phyloP scores from a whole-genome alignment of 2,113 vertebrate species.

The Bos indicus region DNA sequence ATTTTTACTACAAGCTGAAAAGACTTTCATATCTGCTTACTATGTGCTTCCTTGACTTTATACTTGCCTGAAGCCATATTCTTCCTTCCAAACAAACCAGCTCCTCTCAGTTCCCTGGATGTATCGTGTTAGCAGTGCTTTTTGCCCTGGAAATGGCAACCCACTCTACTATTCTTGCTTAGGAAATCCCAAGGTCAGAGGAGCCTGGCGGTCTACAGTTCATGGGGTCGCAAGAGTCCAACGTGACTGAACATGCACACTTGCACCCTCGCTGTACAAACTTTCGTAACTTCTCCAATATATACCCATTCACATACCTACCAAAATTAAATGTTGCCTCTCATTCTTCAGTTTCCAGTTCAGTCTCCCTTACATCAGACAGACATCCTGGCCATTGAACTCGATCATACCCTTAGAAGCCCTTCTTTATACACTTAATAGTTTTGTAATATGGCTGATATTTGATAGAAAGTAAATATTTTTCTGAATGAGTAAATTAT shows the following conservation, averaged over 20 bases:
- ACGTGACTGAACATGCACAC: accelerated
- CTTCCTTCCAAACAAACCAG: too few relatives aligned
- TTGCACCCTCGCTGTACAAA: not conserved
- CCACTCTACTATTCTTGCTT: not conserved
- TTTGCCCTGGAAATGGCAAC: not conserved
- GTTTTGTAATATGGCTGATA: not conserved
- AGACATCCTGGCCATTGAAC: not conserved
- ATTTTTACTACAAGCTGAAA: not conserved
- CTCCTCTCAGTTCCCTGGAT: not conserved
- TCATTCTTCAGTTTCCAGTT: not conserved
- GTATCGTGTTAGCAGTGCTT: accelerated
- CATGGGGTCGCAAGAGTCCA: not conserved
- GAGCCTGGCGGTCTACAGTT: not conserved
- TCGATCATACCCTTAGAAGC: accelerated
- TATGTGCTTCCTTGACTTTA: not conserved
- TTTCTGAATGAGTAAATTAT: not conserved
- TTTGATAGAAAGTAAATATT: not conserved
- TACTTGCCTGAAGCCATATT: not conserved
- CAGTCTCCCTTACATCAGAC: not conserved
- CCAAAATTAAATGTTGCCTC: accelerated
- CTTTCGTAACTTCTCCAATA: not conserved
- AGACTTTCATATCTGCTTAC: not conserved
- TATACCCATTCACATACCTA: not conserved
- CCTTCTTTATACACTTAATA: not conserved
- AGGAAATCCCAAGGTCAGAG: not conserved